Evolutionary conservation across 2,113 vertebrate genomes (phyloP), one percentile per base, ranked within the genome.

Genomic region (Strix aluco): DNA sequence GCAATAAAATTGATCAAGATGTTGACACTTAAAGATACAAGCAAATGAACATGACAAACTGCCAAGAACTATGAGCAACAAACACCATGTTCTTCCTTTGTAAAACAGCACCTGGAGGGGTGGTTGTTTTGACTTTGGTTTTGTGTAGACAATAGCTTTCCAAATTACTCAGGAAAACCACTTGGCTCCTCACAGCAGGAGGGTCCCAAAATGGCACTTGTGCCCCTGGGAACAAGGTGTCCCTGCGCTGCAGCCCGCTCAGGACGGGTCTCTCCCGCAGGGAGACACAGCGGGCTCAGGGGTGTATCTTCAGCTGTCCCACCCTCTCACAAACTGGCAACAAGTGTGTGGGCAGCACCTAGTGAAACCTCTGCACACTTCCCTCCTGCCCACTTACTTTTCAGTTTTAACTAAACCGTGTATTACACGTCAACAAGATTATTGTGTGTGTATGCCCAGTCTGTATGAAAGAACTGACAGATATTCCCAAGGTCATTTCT

Each of bases 41-140:
- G 91, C 65, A 91, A 92, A 95, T 8, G 74, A 89, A 81, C n/a
- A 22, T 54, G 89, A 94, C 34, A 80, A 95, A 94, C 66, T 85
- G 86, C 78, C 55, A 49, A 72, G 67, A 63, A 51, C 66, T 40
- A 49, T 0, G 1, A 86, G 54, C 69, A 87, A 65, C 87, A 77
- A 96, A 88, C 67, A 74, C n/a, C 78, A 21, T 46, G 93, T 77
- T 94, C 78, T 36, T 85, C 81, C 81, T 71, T 55, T 59, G 77
- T 69, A 69, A 61, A 82, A 59, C 3, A 85, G 47, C 44, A 54
- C 42, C 88, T 87, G 90, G 61, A 81, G 71, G 54, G 46, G 65
- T 38, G 57, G 46, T 42, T 57, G 78, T 85, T 75, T n/a, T 51
- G 77, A 40, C 67, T 86, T 72, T 72, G 38, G 4, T 49, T 91